Conservation (phyloP, 2,113 vertebrate genomes). For the Verasper variegatus region DNA sequence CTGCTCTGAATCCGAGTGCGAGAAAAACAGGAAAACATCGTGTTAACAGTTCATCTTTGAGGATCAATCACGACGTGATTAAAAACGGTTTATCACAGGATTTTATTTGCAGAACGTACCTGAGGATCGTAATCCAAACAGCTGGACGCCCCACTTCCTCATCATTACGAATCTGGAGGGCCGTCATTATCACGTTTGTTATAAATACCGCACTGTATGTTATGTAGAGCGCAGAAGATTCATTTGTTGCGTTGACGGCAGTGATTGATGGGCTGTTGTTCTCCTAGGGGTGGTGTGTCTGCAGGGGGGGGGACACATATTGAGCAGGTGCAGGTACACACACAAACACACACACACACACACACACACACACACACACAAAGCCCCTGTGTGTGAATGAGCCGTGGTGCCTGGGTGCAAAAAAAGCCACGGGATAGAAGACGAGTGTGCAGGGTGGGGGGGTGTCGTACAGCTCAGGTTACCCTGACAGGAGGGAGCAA, state of each 20-base stretch:
- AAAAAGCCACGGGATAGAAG: background rate
- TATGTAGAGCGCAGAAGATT: conserved; percentile 19
- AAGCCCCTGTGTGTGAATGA: background rate
- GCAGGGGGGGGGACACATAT: background rate
- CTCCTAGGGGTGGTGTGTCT: background rate
- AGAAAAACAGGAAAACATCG: background rate
- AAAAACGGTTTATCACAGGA: background rate
- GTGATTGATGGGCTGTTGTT: conserved; percentile 61
- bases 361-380: background rate
- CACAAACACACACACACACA: background rate
- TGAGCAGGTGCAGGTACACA: conserved; percentile 61
- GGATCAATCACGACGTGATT: background rate
- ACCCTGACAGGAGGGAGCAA: conserved; percentile 51
- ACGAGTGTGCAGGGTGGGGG: background rate
- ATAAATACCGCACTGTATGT: conserved; percentile 21
- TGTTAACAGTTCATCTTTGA: conserved; percentile 6
- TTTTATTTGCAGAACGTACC: background rate
- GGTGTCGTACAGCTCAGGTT: conserved; percentile 59
- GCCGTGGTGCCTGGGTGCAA: background rate
- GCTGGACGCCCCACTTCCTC: conserved; percentile 3
- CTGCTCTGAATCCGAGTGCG: conserved; percentile 2
- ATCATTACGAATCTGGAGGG: conserved; percentile 12
- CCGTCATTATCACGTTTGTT: conserved; percentile 39
- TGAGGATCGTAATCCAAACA: conserved; percentile 15
- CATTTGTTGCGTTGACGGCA: conserved; percentile 44